phyloP scores from a whole-genome alignment of 1,140 invertebrate species.

The Ceratina australensis region DNA sequence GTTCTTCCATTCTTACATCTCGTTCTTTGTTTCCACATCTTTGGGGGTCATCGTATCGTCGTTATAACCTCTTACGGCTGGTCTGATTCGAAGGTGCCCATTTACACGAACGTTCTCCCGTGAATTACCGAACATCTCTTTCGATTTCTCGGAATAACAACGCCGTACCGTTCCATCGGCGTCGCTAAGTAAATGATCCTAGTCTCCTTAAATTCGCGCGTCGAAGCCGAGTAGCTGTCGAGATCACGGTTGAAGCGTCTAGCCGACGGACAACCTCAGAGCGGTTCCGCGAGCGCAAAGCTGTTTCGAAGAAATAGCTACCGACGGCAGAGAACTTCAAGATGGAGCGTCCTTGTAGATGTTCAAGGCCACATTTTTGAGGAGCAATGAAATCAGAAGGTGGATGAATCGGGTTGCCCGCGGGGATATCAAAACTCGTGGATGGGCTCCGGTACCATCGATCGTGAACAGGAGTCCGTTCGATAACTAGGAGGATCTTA shows the following conservation, averaged over 20 bases:
- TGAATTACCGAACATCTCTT: constrained; percentile 22
- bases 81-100: constrained; percentile 51
- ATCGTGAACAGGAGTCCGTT: constrained; percentile 70
- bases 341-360: constrained; percentile 54
- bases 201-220: no score
- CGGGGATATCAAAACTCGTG: constrained; percentile 48
- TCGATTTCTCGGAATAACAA: constrained; percentile 51
- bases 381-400: constrained; percentile 38
- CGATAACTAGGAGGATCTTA: constrained; percentile 76
- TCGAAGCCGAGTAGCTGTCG: no score
- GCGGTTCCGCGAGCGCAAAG: background rate
- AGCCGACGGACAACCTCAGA: constrained; percentile 43
- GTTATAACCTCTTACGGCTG: constrained; percentile 52
- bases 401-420: constrained; percentile 40
- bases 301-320: constrained; percentile 31
- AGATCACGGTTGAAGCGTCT: background rate
- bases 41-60: constrained; percentile 66
- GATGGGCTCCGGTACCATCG: constrained; percentile 57
- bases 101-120: constrained; percentile 30
- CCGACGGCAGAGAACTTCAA: constrained; percentile 26
- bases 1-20: constrained; percentile 69
- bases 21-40: constrained; percentile 62
- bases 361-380: constrained; percentile 55
- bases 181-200: background rate
- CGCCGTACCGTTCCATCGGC: background rate